phyloP scores from a whole-genome alignment of 2,888 invertebrate species.

The Melolontha melolontha region DNA sequence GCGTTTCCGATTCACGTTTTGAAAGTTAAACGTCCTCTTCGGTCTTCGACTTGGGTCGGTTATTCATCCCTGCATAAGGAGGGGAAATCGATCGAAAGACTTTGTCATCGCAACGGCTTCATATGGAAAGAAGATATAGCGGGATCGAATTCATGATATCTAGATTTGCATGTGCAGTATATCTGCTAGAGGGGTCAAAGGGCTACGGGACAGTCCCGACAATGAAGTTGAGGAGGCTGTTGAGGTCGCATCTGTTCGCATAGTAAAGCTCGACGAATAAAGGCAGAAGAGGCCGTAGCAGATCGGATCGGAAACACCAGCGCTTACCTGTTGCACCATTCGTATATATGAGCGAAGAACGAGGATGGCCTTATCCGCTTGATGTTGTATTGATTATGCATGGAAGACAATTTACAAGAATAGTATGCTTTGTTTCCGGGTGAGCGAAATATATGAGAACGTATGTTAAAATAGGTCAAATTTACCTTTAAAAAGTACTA shows the following conservation, averaged over 20 bases:
- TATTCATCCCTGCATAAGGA: too few relatives aligned
- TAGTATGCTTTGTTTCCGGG: constrained; percentile 31
- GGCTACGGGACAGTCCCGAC: constrained; percentile 47
- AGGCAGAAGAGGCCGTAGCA: constrained; percentile 8
- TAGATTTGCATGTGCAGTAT: constrained; percentile 51
- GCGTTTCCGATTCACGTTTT: constrained; percentile 20
- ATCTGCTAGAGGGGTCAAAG: constrained; percentile 50
- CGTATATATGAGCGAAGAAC: constrained; percentile 19
- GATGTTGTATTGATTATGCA: constrained; percentile 37
- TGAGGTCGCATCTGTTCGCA: constrained; percentile 45
- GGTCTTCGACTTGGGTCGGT: too few relatives aligned
- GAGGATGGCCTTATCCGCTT: constrained; percentile 29
- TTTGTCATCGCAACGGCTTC: constrained; percentile 15
- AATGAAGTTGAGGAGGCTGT: constrained; percentile 51
- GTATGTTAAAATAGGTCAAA: constrained; percentile 11
- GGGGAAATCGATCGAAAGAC: too few relatives aligned
- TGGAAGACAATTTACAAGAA: constrained; percentile 30
- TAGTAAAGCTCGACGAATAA: constrained; percentile 35
- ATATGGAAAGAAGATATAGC: constrained; percentile 5
- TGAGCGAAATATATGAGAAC: constrained; percentile 1
- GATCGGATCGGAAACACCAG: constrained; percentile 23
- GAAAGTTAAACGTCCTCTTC: constrained; percentile 2
- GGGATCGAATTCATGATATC: constrained; percentile 18
- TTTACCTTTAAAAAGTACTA: neutral
- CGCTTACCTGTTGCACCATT: constrained; percentile 29